phyloP scores from a whole-genome alignment of 1,140 invertebrate species.

The Archivesica marissinica region DNA sequence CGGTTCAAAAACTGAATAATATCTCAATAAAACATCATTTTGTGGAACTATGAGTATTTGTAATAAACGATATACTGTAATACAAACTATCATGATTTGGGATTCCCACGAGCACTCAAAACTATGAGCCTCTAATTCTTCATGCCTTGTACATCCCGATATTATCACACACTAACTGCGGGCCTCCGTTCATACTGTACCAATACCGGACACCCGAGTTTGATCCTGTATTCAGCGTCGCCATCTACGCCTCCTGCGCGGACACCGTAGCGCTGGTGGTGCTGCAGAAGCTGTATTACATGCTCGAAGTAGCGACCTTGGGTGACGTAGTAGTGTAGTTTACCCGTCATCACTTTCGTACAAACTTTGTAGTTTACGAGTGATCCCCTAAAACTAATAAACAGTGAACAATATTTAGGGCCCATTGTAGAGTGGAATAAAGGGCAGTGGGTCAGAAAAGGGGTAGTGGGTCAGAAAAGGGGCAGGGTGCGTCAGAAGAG shows the following conservation, averaged over 20 bases:
- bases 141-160: not conserved
- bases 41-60: too few relatives aligned
- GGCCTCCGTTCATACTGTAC: constrained; percentile 20
- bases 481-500: too few relatives aligned
- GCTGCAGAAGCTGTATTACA: constrained; percentile 13
- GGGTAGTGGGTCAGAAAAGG: too few relatives aligned
- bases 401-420: not conserved
- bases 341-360: constrained; percentile 15
- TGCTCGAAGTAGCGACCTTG: constrained; percentile 3
- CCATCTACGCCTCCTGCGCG: not conserved
- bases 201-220: not conserved
- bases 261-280: not conserved
- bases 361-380: constrained; percentile 12
- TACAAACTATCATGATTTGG: too few relatives aligned
- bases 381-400: constrained; percentile 7
- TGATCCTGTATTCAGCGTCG: not conserved
- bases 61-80: too few relatives aligned
- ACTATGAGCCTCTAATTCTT: too few relatives aligned
- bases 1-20: too few relatives aligned
- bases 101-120: too few relatives aligned
- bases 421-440: too few relatives aligned
- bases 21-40: too few relatives aligned
- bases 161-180: constrained; percentile 6
- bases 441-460: too few relatives aligned
- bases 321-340: constrained; percentile 27